Conservation (phyloP, 2,113 vertebrate genomes). For the Notarius lentiginosus region DNA sequence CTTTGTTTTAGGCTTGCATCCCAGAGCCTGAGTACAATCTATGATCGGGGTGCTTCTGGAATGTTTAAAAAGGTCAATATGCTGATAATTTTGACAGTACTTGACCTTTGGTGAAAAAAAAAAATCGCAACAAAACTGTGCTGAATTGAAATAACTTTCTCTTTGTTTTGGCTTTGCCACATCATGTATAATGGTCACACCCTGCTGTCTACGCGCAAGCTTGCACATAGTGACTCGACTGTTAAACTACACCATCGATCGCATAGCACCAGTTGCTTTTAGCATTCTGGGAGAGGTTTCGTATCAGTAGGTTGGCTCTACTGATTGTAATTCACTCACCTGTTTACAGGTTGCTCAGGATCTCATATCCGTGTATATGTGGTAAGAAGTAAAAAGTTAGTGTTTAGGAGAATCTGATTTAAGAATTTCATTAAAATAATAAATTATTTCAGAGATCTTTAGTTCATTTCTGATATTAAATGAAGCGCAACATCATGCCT, state of each 20-base stretch:
- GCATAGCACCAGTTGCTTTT: slow-evolving; percentile 27
- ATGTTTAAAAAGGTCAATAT: slow-evolving; percentile 87
- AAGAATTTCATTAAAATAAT: slow-evolving; percentile 80
- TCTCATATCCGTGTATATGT: slow-evolving; percentile 78
- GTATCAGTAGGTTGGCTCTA: not conserved
- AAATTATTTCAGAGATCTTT: slow-evolving; percentile 71
- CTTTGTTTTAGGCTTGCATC: slow-evolving; percentile 61
- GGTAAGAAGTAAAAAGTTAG: slow-evolving; percentile 75
- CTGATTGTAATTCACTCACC: slow-evolving; percentile 9
- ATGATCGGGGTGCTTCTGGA: slow-evolving; percentile 78
- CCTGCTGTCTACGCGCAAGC: slow-evolving; percentile 55
- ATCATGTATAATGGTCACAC: slow-evolving; percentile 79
- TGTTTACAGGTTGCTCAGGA: slow-evolving; percentile 82
- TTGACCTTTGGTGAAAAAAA: slow-evolving; percentile 81
- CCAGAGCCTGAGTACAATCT: slow-evolving; percentile 70
- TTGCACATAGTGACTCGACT: slow-evolving; percentile 75
- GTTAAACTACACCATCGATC: slow-evolving; percentile 76
- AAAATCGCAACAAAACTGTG: slow-evolving; percentile 74
- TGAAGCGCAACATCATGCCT: not conserved
- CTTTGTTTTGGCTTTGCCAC: slow-evolving; percentile 79
- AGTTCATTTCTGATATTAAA: slow-evolving; percentile 18
- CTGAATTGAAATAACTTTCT: slow-evolving; percentile 81
- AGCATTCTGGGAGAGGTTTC: slow-evolving; percentile 23
- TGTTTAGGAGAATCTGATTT: slow-evolving; percentile 77
- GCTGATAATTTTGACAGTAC: slow-evolving; percentile 82